phyloP scores from a whole-genome alignment of 2,113 vertebrate species.

The Dicentrarchus labrax region DNA sequence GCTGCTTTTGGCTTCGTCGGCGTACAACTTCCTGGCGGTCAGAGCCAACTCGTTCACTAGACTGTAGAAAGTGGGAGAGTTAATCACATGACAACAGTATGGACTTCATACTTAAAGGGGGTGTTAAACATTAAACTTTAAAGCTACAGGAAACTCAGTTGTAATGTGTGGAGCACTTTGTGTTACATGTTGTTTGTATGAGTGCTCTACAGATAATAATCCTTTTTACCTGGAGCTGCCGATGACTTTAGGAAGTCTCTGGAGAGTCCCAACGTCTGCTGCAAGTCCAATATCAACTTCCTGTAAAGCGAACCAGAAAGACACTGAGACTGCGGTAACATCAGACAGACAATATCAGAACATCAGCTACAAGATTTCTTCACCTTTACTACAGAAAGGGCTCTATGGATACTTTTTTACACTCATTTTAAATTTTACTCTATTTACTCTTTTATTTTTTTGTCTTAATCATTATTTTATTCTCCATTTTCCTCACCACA shows the following conservation, averaged over 20 bases:
- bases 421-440: too few species aligned
- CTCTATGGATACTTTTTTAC: neutral
- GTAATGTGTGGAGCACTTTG: neutral
- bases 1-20: conserved; percentile 89
- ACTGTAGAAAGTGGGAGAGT: conserved; percentile 69
- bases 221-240: conserved; percentile 87
- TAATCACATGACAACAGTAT: neutral
- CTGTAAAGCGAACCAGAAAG: conserved; percentile 65
- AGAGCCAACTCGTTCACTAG: conserved; percentile 91
- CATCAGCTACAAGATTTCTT: neutral
- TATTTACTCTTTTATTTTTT: too few species aligned
- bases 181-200: neutral
- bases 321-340: neutral
- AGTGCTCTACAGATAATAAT: too few species aligned
- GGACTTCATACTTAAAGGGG: too few species aligned
- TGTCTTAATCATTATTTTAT: neutral
- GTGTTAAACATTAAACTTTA: neutral
- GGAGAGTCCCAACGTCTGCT: conserved; percentile 91
- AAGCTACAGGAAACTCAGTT: too few species aligned
- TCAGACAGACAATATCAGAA: neutral
- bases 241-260: conserved; percentile 90
- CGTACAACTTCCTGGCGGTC: conserved; percentile 90
- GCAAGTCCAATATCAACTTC: conserved; percentile 92
- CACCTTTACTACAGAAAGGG: neutral
- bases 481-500: neutral